These are phyloP conservation scores for Apodemus speciosus DNA, from an alignment of 2,113 vertebrate genomes.

Conservation along the genomic window DNA sequence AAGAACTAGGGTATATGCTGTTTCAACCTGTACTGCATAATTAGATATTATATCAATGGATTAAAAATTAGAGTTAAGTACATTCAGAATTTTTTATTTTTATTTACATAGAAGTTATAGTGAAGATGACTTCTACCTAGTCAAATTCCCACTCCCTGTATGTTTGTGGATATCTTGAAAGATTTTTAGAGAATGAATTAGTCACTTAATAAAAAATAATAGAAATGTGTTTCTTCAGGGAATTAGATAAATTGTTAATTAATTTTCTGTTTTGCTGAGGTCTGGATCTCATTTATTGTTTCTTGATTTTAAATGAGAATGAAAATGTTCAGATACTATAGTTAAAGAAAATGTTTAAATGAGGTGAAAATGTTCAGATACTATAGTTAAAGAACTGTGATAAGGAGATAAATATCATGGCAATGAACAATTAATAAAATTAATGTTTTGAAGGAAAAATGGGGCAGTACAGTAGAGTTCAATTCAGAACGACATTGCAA, in stretches of 20 bases:
- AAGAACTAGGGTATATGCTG: background rate
- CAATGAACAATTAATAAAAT: constrained; percentile 59
- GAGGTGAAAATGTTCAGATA: too few species aligned
- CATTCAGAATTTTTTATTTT: constrained; percentile 33
- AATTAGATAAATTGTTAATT: constrained; percentile 72
- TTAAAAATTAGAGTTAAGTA: background rate
- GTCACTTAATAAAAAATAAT: constrained; percentile 67
- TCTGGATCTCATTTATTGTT: constrained; percentile 70
- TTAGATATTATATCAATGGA: background rate
- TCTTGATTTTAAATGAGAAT: constrained; percentile 58
- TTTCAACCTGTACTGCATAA: background rate
- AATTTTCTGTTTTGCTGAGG: constrained; percentile 61
- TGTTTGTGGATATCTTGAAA: constrained; percentile 37
- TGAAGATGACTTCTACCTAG: background rate
- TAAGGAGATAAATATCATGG: constrained; percentile 53
- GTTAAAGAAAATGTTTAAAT: too few species aligned
- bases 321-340: constrained; percentile 61
- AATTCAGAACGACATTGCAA: constrained; percentile 33
- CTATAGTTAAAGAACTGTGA: constrained; percentile 51
- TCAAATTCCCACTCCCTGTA: constrained; percentile 12
- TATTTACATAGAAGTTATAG: constrained; percentile 20
- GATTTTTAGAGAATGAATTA: constrained; percentile 59
- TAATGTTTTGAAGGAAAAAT: constrained; percentile 56
- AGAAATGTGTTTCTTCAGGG: constrained; percentile 63
- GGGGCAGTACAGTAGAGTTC: constrained; percentile 31